Evolutionary conservation across 2,888 invertebrate species (phyloP).

Genomic region (Xylota sylvarum): DNA sequence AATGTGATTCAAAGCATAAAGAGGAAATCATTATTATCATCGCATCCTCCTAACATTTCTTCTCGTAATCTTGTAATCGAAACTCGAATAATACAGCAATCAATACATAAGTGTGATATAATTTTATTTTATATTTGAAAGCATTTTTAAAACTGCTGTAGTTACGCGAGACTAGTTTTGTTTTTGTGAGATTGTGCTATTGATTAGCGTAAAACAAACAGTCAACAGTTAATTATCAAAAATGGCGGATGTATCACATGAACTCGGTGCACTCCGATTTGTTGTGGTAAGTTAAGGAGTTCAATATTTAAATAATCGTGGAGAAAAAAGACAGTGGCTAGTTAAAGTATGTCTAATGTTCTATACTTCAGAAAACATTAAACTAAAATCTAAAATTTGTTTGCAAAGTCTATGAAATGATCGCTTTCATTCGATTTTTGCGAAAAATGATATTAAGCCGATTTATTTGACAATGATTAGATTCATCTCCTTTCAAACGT

Average conservation of each 20-base stretch:
- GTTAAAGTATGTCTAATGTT: too few species aligned
- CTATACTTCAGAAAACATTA: too few species aligned
- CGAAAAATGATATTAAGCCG: too few species aligned
- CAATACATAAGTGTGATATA: constrained; percentile 26
- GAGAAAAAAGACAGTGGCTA: too few species aligned
- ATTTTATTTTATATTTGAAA: constrained; percentile 7
- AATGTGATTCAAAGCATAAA: constrained; percentile 48
- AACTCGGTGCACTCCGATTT: constrained; percentile 83
- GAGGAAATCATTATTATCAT: constrained; percentile 41
- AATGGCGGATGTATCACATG: constrained; percentile 85
- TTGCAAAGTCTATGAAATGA: too few species aligned
- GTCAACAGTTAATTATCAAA: constrained; percentile 63
- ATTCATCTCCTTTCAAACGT: too few species aligned
- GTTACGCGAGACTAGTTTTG: constrained; percentile 16
- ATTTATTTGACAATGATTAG: too few species aligned
- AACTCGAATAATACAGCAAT: constrained; percentile 7
- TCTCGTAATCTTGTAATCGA: constrained; percentile 33
- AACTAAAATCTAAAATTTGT: too few species aligned
- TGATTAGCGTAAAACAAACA: constrained; percentile 3
- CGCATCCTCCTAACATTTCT: constrained; percentile 14
- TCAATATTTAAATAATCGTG: too few species aligned
- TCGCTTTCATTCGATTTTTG: too few species aligned
- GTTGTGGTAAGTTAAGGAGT: constrained; percentile 82
- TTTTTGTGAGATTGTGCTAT: constrained; percentile 19
- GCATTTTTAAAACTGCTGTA: constrained; percentile 20